Evolutionary conservation across 2,888 invertebrate species (phyloP).

Genomic region (Hyposoter didymator): DNA sequence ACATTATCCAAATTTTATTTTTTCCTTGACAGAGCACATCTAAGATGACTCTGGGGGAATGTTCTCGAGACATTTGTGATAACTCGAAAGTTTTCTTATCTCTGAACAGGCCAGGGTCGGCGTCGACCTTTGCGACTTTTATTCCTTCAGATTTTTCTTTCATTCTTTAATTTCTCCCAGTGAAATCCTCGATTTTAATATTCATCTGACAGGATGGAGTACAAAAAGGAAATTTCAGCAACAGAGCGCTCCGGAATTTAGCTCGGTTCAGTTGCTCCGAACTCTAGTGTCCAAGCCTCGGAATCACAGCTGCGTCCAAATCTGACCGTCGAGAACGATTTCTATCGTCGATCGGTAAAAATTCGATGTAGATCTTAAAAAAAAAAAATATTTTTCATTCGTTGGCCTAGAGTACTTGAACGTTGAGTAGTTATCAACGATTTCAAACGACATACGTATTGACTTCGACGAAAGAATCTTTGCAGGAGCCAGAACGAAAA

Average conservation of each 20-base stretch:
- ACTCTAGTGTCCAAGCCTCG: not conserved
- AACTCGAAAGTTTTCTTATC: conserved; percentile 46
- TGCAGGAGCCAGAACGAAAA: not conserved
- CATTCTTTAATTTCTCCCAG: too few relatives aligned
- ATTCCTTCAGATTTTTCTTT: not conserved
- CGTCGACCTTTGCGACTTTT: not conserved
- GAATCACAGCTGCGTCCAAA: not conserved
- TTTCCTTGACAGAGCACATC: not conserved
- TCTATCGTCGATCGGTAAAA: not conserved
- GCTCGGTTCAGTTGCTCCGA: not conserved
- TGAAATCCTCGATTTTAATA: not conserved
- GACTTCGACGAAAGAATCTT: not conserved
- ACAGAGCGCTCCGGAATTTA: not conserved
- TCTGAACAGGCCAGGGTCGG: not conserved
- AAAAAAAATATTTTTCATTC: too few relatives aligned
- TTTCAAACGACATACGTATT: not conserved
- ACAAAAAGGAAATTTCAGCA: not conserved
- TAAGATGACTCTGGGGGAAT: not conserved
- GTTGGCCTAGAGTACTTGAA: not conserved
- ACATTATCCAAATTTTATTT: conserved; percentile 12
- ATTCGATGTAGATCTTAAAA: not conserved
- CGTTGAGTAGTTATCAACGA: not conserved
- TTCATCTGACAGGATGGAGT: not conserved
- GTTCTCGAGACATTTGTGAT: conserved; percentile 39
- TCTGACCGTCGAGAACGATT: not conserved